Percentiles rank a stretch among this genome's conserved stretches.
Conservation (phyloP, 2,888 invertebrate genomes). For the Notodonta dromedarius region DNA sequence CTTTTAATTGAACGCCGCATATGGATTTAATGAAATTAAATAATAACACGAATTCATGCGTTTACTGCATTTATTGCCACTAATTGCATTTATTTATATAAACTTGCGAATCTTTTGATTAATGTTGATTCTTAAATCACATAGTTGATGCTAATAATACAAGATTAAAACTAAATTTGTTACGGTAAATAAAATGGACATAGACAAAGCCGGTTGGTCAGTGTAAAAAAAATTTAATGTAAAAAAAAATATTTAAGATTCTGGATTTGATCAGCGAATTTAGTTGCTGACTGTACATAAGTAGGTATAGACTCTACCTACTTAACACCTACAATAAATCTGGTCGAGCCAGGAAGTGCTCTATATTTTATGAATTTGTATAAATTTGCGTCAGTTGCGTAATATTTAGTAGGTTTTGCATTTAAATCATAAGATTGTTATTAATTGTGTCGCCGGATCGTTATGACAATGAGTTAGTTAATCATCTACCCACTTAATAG, state of each 20-base stretch:
- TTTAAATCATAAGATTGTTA: conserved; percentile 5
- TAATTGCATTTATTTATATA: no score
- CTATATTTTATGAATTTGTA: conserved; percentile 36
- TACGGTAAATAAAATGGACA: no score
- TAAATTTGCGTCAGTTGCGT: conserved; percentile 31
- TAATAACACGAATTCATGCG: neutral
- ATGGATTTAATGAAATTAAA: neutral
- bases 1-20: neutral
- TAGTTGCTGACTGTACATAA: neutral
- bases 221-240: no score
- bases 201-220: no score
- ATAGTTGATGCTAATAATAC: no score
- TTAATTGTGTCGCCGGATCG: neutral
- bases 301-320: conserved; percentile 9
- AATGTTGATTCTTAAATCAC: no score
- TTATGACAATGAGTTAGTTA: neutral
- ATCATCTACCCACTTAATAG: neutral
- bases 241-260: neutral
- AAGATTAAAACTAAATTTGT: no score
- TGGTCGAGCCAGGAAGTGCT: conserved; percentile 46
- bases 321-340: conserved; percentile 26
- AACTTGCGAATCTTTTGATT: no score
- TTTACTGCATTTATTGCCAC: neutral
- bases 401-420: conserved; percentile 25
- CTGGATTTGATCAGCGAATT: neutral